Evolutionary conservation across 2,113 vertebrate genomes (phyloP).

Genomic region (Cnemophilus loriae): DNA sequence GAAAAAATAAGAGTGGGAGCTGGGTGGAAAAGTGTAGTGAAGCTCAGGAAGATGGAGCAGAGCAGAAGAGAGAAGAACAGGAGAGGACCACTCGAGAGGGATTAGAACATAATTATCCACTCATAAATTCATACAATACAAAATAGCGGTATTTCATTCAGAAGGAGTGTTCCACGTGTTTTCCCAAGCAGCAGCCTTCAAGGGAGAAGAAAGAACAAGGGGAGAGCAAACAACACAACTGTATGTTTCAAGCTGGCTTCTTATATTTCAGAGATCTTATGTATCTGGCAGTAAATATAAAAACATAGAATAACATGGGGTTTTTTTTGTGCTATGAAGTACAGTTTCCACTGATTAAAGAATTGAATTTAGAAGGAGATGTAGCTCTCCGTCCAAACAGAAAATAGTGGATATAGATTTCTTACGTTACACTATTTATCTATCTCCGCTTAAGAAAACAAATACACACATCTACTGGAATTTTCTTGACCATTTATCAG

Average conservation of each 20-base stretch:
- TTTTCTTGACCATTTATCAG: slow-evolving; percentile 35
- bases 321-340: neutral
- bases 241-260: neutral
- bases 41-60: neutral
- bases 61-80: neutral
- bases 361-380: neutral
- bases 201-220: neutral
- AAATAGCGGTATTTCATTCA: slow-evolving; percentile 1
- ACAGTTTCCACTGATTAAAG: neutral
- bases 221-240: neutral
- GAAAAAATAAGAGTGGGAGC: neutral
- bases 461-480: neutral
- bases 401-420: neutral
- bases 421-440: slow-evolving; percentile 28
- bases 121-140: neutral
- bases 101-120: neutral
- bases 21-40: neutral
- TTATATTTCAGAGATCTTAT: neutral
- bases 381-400: neutral
- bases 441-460: slow-evolving; percentile 1
- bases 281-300: neutral
- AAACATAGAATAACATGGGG: neutral
- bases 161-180: neutral
- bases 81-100: neutral
- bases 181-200: neutral